phyloP scores from a whole-genome alignment of 2,113 vertebrate species.

The Numenius arquata region DNA sequence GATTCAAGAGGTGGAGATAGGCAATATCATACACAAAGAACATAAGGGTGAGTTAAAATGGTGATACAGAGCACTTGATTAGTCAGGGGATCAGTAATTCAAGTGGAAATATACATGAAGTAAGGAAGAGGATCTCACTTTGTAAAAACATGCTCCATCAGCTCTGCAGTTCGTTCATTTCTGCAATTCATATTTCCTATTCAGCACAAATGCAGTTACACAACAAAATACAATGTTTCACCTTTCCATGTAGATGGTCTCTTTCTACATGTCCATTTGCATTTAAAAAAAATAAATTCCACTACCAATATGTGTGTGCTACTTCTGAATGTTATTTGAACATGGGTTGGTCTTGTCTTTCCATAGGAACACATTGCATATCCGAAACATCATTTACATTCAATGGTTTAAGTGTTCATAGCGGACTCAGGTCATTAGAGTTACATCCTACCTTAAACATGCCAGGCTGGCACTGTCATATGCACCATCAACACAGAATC shows the following conservation, averaged over 20 bases:
- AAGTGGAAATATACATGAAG: neutral
- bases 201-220: neutral
- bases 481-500: neutral
- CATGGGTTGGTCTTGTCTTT: neutral
- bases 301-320: neutral
- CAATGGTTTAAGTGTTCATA: neutral
- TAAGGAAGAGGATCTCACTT: neutral
- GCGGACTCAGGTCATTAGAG: neutral
- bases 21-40: neutral
- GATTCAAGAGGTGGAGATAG: neutral
- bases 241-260: neutral
- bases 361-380: neutral
- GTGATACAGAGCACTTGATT: neutral
- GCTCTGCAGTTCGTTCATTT: neutral
- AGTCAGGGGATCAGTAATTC: neutral
- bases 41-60: neutral
- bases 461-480: neutral
- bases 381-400: neutral
- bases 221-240: neutral
- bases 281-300: neutral
- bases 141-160: neutral
- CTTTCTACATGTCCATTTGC: neutral
- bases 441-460: neutral
- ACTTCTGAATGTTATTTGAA: neutral
- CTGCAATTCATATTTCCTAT: neutral